A percentile compares a stretch with the other conserved stretches of the same genome.
These are phyloP conservation scores for Clepsis dumicolana DNA, from an alignment of 2,888 invertebrate species.

Conservation along the genomic window DNA sequence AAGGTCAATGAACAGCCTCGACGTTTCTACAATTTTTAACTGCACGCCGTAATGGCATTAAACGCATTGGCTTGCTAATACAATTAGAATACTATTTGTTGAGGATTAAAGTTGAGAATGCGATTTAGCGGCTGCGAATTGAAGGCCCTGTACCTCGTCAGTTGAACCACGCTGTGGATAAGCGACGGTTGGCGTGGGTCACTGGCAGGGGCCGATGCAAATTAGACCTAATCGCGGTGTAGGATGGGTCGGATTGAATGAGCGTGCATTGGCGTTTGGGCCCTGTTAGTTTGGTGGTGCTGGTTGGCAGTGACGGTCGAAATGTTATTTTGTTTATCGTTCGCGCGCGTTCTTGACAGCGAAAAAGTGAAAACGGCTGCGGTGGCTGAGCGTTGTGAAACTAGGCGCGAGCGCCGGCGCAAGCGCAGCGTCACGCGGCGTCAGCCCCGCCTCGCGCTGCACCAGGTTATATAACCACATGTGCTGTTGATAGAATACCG, in stretches of 20 bases:
- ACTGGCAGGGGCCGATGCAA: slow-evolving; percentile 56
- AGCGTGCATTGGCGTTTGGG: slow-evolving; percentile 54
- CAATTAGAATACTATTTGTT: slow-evolving; percentile 59
- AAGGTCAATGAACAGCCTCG: slow-evolving; percentile 86
- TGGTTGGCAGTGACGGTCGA: slow-evolving; percentile 79
- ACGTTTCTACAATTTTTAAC: slow-evolving; percentile 77
- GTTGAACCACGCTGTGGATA: slow-evolving; percentile 61
- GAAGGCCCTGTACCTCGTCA: slow-evolving; percentile 69
- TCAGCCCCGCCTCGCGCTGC: slow-evolving; percentile 50
- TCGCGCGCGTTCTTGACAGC: slow-evolving; percentile 84
- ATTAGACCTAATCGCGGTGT: slow-evolving; percentile 63
- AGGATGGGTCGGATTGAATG: slow-evolving; percentile 60
- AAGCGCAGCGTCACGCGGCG: slow-evolving; percentile 55
- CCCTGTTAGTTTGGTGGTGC: slow-evolving; percentile 54
- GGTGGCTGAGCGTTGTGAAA: slow-evolving; percentile 82
- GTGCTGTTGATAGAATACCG: slow-evolving; percentile 15
- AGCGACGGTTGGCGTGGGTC: slow-evolving; percentile 62
- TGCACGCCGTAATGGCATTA: slow-evolving; percentile 63
- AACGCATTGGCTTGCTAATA: slow-evolving; percentile 51
- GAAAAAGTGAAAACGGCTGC: slow-evolving; percentile 85
- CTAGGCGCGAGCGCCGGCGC: slow-evolving; percentile 64
- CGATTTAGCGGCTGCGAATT: slow-evolving; percentile 51
- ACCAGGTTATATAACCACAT: slow-evolving; percentile 46
- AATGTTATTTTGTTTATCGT: slow-evolving; percentile 85
- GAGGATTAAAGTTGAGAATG: slow-evolving; percentile 68